Base-by-base conservation (phyloP, 2,888 invertebrate species). In the Caradrina clavipalpis region DNA sequence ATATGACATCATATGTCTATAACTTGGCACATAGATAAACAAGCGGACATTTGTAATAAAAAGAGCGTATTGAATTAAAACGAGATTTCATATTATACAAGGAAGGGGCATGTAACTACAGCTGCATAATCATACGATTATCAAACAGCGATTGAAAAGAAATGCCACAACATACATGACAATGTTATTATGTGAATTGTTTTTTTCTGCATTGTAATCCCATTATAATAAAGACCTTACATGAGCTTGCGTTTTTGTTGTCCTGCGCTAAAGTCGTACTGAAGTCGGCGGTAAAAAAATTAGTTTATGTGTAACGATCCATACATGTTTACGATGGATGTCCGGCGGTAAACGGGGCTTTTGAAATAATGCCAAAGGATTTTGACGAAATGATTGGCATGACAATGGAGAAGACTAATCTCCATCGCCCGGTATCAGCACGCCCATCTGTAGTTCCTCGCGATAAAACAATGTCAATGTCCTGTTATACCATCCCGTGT, bases 331-430 rank as follows among this genome's bases (percentile, higher is more conserved):
- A 70, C 39, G 50, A 68, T 71, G 22, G 21, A 56, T 54, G 58
- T 64, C 70, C 57, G 53, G 45, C 56, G 51, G 47, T 35, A 60
- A 58, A 42, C 47, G 50, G 35, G 50, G 47, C 26, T 67, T 64
- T 69, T 73, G 55, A 68, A 76, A 74, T 72, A 62, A 63, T 75
- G 62, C 67, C 58, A 69, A 71, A 76, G 62, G 69, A 76, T 81
- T 80, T 83, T 82, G 86, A 85, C 60, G 69, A 73, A 68, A 76
- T 90, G 91, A 91, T 86, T 91, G 91, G 90, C 91, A 89, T 81
- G 66, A 93, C 93, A 93, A 94, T 93, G 80, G 77, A 69, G 72
- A 69, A 85, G 88, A 87, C 82, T 80, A 86, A 85, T 86, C 72
- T 81, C 71, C 74, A 86, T 85, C 73, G 76, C 81, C 71, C 78